Percentiles rank a stretch among this genome's conserved stretches.
phyloP scores from a whole-genome alignment of 2,888 invertebrate genomes.

The Drosophila rellima region DNA sequence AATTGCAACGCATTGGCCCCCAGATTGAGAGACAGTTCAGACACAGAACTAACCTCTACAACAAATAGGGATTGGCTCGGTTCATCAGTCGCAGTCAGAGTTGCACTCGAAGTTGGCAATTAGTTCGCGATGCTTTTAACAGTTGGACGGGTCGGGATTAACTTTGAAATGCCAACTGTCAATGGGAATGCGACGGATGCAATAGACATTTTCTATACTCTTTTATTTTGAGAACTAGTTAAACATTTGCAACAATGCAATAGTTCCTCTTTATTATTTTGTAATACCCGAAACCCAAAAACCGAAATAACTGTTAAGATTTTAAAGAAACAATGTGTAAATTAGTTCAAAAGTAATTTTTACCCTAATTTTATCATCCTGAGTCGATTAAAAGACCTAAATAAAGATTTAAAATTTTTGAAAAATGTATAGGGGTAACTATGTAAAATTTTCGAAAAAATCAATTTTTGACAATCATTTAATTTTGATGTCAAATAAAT shows the following conservation, averaged over 20 bases:
- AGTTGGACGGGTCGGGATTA: background rate
- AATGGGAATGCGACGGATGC: background rate
- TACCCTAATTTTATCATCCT: no score
- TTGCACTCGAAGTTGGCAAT: slow-evolving; percentile 13
- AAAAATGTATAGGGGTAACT: no score
- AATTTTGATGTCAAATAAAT: no score
- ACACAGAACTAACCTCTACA: background rate
- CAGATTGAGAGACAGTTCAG: slow-evolving; percentile 6
- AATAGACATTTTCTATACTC: background rate
- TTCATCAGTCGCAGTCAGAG: slow-evolving; percentile 4
- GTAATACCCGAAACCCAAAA: no score
- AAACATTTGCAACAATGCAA: background rate
- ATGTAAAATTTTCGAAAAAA: no score
- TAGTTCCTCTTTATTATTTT: no score
- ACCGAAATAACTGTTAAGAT: no score
- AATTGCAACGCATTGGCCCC: slow-evolving; percentile 1
- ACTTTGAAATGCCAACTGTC: slow-evolving; percentile 1
- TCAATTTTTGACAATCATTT: no score
- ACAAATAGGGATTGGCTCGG: background rate
- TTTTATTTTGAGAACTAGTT: background rate
- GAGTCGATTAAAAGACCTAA: no score
- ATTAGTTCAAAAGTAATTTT: no score
- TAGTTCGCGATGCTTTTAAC: slow-evolving; percentile 14
- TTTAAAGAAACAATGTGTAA: no score
- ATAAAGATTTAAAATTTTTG: no score